A percentile compares a stretch with the other conserved stretches of the same genome.
Conservation (phyloP, 2,888 invertebrate genomes). For the Drosophila histrio region DNA sequence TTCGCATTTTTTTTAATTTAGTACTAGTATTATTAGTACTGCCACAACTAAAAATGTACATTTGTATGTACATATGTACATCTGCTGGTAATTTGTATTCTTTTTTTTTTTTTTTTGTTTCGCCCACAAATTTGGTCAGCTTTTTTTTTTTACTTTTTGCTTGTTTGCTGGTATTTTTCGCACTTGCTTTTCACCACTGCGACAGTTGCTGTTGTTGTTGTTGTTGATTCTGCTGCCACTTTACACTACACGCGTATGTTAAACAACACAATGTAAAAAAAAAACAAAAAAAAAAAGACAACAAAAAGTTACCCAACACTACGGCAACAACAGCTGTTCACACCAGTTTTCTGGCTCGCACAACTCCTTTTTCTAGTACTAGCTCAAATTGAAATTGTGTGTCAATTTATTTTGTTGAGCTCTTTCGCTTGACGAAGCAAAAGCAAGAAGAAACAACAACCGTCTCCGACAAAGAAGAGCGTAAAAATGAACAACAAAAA, state of each 20-base stretch:
- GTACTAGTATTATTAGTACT: constrained; percentile 60
- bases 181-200: constrained; percentile 53
- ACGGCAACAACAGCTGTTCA: constrained; percentile 59
- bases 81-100: constrained; percentile 9
- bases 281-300: constrained; percentile 38
- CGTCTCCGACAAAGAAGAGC: constrained; percentile 62
- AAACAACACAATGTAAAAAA: constrained; percentile 31
- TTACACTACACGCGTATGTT: constrained; percentile 41
- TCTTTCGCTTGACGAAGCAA: constrained; percentile 45
- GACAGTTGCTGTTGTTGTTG: constrained; percentile 36
- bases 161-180: constrained; percentile 45
- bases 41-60: constrained; percentile 52
- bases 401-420: constrained; percentile 44
- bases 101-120: constrained; percentile 49
- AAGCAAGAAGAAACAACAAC: constrained; percentile 42
- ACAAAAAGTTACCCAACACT: constrained; percentile 61
- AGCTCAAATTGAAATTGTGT: constrained; percentile 50
- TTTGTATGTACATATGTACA: constrained; percentile 18
- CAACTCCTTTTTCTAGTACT: constrained; percentile 43
- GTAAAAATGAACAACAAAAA: constrained; percentile 60
- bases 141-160: too few relatives aligned
- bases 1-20: constrained; percentile 52
- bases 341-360: constrained; percentile 34
- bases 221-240: constrained; percentile 44
- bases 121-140: constrained; percentile 62